Percentiles rank a stretch among this genome's conserved stretches.
phyloP scores from a whole-genome alignment of 2,888 invertebrate species.

The Drosophila quinaria region DNA sequence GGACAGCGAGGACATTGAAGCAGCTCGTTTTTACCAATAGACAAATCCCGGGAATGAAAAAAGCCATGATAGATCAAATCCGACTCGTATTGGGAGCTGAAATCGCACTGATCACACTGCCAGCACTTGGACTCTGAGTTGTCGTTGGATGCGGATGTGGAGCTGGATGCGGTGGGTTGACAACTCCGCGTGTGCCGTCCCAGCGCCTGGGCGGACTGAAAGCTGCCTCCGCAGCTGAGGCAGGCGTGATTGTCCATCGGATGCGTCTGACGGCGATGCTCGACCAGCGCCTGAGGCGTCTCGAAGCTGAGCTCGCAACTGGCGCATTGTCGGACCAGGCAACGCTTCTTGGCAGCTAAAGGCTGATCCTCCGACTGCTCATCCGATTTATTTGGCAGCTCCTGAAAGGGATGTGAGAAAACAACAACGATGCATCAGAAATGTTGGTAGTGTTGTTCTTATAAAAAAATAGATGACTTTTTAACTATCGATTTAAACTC shows the following conservation, averaged over 20 bases:
- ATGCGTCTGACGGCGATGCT: constrained; percentile 52
- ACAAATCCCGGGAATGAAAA: constrained; percentile 86
- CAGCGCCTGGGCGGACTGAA: constrained; percentile 91
- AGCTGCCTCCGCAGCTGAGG: constrained; percentile 90
- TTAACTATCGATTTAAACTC: neutral
- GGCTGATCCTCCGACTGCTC: neutral
- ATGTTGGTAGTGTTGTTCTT: neutral
- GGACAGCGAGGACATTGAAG: constrained; percentile 89
- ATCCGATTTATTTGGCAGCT: neutral
- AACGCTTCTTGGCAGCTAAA: constrained; percentile 13
- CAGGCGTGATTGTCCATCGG: constrained; percentile 88
- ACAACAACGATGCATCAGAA: neutral
- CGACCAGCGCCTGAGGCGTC: constrained; percentile 33
- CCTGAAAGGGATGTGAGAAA: neutral
- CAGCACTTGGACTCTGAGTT: constrained; percentile 27
- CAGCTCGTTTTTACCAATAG: constrained; percentile 75
- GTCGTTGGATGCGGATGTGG: neutral
- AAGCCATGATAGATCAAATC: constrained; percentile 91
- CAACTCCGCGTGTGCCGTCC: constrained; percentile 88
- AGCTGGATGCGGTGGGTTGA: constrained; percentile 54
- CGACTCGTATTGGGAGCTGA: constrained; percentile 88
- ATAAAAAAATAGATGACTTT: neutral
- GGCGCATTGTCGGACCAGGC: constrained; percentile 21
- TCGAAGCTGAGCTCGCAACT: constrained; percentile 49
- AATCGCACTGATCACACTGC: constrained; percentile 77